phyloP scores from a whole-genome alignment of 2,888 invertebrate genomes.

The Corythucha ciliata region DNA sequence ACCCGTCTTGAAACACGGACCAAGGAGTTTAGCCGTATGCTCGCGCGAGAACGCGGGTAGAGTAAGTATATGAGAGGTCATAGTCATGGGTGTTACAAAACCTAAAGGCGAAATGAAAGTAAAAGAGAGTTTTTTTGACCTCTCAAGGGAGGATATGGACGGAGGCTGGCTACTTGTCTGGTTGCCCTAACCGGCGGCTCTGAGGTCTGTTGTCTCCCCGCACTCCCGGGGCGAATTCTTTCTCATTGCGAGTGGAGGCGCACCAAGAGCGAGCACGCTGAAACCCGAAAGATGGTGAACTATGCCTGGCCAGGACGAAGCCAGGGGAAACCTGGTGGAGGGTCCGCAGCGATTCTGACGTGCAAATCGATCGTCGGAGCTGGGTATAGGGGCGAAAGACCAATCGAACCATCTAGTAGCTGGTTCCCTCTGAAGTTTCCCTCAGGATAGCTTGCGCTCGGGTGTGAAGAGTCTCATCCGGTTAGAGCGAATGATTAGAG shows the following conservation, averaged over 20 bases:
- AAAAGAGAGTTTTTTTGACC: conserved; percentile 39
- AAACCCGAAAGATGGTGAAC: conserved; percentile 67
- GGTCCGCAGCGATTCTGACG: conserved; percentile 65
- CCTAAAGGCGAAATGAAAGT: conserved; percentile 60
- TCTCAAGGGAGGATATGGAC: conserved; percentile 18
- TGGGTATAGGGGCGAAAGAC: conserved; percentile 31
- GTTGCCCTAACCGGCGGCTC: conserved; percentile 20
- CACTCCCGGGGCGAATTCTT: conserved; percentile 1
- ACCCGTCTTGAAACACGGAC: conserved; percentile 72
- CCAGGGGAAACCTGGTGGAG: conserved; percentile 60
- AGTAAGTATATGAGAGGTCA: too few species aligned
- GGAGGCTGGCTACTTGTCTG: too few species aligned
- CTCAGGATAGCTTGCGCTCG: conserved; percentile 55
- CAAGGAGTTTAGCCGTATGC: conserved; percentile 64
- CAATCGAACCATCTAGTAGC: conserved; percentile 47
- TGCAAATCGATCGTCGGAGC: conserved; percentile 49
- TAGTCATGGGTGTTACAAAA: conserved; percentile 49
- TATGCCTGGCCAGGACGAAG: conserved; percentile 62
- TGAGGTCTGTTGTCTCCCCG: too few species aligned
- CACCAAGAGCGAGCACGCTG: conserved; percentile 57
- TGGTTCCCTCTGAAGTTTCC: conserved; percentile 56
- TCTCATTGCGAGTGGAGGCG: conserved; percentile 38
- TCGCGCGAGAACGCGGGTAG: conserved; percentile 63
- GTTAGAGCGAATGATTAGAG: conserved; percentile 70
- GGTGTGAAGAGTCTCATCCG: conserved; percentile 48